Base-by-base conservation (phyloP, 2,113 vertebrate species). In the Pungitius pungitius region DNA sequence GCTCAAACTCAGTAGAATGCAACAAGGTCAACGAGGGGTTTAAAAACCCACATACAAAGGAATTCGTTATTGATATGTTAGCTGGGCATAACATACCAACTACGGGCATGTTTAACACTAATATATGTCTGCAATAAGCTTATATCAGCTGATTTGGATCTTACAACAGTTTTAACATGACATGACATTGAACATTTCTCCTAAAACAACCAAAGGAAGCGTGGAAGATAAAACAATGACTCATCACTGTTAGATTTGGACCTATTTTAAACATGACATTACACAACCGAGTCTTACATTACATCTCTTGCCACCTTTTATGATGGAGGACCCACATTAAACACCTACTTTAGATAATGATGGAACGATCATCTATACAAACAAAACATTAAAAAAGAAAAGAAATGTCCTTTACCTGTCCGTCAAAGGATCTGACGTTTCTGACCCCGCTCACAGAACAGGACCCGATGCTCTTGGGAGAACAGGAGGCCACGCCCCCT, bases 371-470 rank as follows among this genome's bases (percentile, higher is more conserved):
- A 33, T 57, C 51, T 54, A 26, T 26, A 26, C 20, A 7, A 47
- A 47, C 45, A 45, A 20, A 47, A 8, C 20, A 47, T 47, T 8
- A 14, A n/a, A 47, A 47, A 47, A 47, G 18, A 20, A 8, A 0
- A 47, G 8, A 47, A 47, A 47, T 10, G 43, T 15, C 3, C 17
- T 2, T 35, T 54, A 82, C 80, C 80, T 78, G 15, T 30, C 75
- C 75, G 26, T 82, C 80, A 40, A 69, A 82, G 18, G 80, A 54
- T 13, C 30, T 8, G 49, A 78, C 18, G 5, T 14, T 33, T 5
- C 63, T 35, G 35, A 39, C 42, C 15, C 80, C 80, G 13, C 45
- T 59, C 42, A 82, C 59, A 33, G 75, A 78, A 45, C 80, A 82
- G 69, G 75, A 78, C 9, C 42, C 69, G 6, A 35, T 0, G 14